Percentiles rank a stretch among this genome's conserved stretches.
phyloP scores from a whole-genome alignment of 2,888 invertebrate genomes.

The Nymphalis polychloros region DNA sequence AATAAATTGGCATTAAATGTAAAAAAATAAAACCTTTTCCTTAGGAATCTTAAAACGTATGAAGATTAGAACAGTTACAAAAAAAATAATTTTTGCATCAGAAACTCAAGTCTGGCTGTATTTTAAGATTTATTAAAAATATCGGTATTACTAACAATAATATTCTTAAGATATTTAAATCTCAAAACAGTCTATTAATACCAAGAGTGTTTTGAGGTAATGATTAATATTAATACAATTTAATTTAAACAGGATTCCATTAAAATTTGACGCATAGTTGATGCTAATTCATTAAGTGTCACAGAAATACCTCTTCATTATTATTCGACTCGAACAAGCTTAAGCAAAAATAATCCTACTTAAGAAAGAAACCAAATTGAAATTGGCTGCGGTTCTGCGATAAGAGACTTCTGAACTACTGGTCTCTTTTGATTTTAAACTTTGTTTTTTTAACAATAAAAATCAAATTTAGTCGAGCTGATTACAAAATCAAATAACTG shows the following conservation, averaged over 20 bases:
- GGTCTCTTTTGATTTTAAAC: conserved; percentile 1
- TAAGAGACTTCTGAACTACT: conserved; percentile 23
- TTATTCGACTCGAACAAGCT: conserved; percentile 22
- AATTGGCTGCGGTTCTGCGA: conserved; percentile 30
- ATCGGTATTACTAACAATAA: too few species aligned
- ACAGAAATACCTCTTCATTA: conserved; percentile 25
- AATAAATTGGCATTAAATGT: too few species aligned
- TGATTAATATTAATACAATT: conserved; percentile 9
- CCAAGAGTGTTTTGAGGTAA: not conserved
- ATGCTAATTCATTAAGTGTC: conserved; percentile 2
- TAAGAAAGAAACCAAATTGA: conserved; percentile 25
- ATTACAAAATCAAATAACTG: not conserved
- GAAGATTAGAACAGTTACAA: too few species aligned
- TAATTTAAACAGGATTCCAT: conserved; percentile 14
- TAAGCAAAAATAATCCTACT: conserved; percentile 9
- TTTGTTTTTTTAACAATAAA: conserved; percentile 1
- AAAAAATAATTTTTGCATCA: too few species aligned
- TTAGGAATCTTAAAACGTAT: too few species aligned
- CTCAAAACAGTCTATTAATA: too few species aligned
- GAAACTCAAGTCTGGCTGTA: too few species aligned
- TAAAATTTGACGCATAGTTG: conserved; percentile 10
- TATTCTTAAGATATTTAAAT: too few species aligned
- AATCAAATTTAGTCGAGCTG: not conserved
- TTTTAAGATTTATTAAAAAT: too few species aligned
- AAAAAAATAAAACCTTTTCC: too few species aligned